Base-by-base conservation (phyloP, 2,113 vertebrate species). In the human region DNA sequence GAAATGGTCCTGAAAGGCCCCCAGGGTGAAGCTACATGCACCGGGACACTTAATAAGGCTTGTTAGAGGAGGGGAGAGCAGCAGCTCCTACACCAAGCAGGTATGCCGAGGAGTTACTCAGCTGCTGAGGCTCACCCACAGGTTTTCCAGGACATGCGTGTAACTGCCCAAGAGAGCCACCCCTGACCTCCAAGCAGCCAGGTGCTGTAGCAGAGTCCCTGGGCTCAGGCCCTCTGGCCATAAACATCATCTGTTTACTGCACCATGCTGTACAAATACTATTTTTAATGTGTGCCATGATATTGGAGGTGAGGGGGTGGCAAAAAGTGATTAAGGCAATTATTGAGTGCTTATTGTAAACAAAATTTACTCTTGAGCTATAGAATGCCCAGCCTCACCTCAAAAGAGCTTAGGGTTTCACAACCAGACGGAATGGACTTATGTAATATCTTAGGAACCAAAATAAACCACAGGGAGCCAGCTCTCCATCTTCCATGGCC, bases 11-110 rank as follows among this genome's bases (percentile, higher is more conserved):
- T 84, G 57, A 87, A 75, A 2, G 5, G 45, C 23, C 57, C 59
- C 40, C 30, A 8, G 76, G 11, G 6, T 22, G 50, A 73, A 76
- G 48, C 72, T 18, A 55, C 48, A 5, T 82, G 85, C 78, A 2
- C 2, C 30, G 25, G 22, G 40, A 20, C n/a, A 16, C 27, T 78
- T 94, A 75, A 89, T 35, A 88, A 86, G 57, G 4, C 95, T 81
- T 76, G 45, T 95, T 52, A 68, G 59, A 68, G 40, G 18, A 80
- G 25, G 35, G 25, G 13, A 80, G 18, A 32, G 9, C 64, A n/a
- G 30, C 1, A 3, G 23, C 13, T n/a, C 76, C n/a, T 50, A 27
- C 27, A 32, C 6, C n/a, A 23, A 12, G 22, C 1, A 0, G 35
- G 79, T 86, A 93, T 13, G 85, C 73, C 8, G 0, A 59, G 73